Conservation (phyloP, 2,113 vertebrate genomes). For the Falco punctatus region DNA sequence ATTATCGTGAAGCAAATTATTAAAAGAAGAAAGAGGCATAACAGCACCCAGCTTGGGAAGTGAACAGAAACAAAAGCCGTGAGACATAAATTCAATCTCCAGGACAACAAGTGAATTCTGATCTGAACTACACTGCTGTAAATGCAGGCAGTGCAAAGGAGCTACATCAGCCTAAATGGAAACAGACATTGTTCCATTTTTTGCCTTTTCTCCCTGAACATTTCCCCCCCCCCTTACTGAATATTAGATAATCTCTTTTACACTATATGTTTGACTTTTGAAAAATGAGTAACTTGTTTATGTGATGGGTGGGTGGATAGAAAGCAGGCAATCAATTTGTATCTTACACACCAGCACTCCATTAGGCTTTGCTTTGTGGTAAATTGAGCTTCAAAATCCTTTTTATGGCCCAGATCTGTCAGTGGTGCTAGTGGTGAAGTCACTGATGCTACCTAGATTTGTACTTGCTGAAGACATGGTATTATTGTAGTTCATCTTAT, state of each 20-base stretch:
- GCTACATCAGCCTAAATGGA: not conserved
- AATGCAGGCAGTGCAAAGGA: not conserved
- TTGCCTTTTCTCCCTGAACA: not conserved
- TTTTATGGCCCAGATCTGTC: not conserved
- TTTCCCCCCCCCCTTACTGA: not conserved
- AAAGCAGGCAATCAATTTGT: not conserved
- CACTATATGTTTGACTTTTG: not conserved
- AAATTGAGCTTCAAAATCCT: not conserved
- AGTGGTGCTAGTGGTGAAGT: not conserved
- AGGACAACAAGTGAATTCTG: not conserved
- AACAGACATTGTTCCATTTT: not conserved
- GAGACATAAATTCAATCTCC: slow-evolving; percentile 34
- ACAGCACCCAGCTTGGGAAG: not conserved
- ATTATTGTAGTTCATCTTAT: not conserved
- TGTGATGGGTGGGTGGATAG: not conserved
- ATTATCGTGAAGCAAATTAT: slow-evolving; percentile 17
- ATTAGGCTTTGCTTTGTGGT: not conserved
- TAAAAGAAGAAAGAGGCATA: slow-evolving; percentile 20
- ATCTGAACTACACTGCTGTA: not conserved
- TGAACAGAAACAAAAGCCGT: slow-evolving; percentile 33
- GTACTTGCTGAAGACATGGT: not conserved
- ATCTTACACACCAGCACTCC: not conserved
- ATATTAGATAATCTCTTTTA: slow-evolving; percentile 8
- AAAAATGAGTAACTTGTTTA: slow-evolving; percentile 18
- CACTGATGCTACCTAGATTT: not conserved